Evolutionary conservation across 2,888 invertebrate genomes (phyloP).

Genomic region (Lasioglossum morio): DNA sequence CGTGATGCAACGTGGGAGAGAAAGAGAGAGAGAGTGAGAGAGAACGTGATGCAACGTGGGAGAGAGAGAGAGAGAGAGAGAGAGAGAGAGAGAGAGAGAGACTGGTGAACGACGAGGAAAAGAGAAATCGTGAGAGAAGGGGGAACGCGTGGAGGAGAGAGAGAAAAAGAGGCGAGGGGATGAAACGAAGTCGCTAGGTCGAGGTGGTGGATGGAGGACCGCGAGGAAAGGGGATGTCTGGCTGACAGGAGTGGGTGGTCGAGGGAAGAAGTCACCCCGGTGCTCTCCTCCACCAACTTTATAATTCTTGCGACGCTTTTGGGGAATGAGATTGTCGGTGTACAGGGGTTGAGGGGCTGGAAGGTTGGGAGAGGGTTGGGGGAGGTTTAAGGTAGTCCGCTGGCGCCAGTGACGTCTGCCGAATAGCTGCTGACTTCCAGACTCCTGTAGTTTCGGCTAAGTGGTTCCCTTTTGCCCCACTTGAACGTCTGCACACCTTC

Average conservation of each 20-base stretch:
- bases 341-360: conserved; percentile 22
- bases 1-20: not conserved
- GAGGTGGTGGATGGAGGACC: conserved; percentile 54
- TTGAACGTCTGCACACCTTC: conserved; percentile 71
- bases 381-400: conserved; percentile 81
- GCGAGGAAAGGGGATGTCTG: conserved; percentile 49
- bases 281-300: conserved; percentile 80
- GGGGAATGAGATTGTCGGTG: conserved; percentile 81
- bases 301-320: conserved; percentile 84
- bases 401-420: conserved; percentile 84
- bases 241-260: conserved; percentile 64
- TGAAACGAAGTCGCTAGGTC: conserved; percentile 56
- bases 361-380: conserved; percentile 51
- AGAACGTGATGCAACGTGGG: not conserved
- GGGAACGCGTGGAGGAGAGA: conserved; percentile 24
- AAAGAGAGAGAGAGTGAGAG: not conserved
- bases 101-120: conserved; percentile 9
- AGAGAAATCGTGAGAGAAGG: conserved; percentile 28
- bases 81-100: not conserved
- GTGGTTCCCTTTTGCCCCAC: conserved; percentile 79
- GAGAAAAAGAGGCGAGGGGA: conserved; percentile 23
- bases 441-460: conserved; percentile 81
- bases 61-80: not conserved
- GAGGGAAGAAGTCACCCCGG: conserved; percentile 64
- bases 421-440: conserved; percentile 82